Percentiles rank a stretch among this genome's conserved stretches.
Evolutionary conservation across 2,113 vertebrate genomes (phyloP).

Genomic region (Microtus ochrogaster): DNA sequence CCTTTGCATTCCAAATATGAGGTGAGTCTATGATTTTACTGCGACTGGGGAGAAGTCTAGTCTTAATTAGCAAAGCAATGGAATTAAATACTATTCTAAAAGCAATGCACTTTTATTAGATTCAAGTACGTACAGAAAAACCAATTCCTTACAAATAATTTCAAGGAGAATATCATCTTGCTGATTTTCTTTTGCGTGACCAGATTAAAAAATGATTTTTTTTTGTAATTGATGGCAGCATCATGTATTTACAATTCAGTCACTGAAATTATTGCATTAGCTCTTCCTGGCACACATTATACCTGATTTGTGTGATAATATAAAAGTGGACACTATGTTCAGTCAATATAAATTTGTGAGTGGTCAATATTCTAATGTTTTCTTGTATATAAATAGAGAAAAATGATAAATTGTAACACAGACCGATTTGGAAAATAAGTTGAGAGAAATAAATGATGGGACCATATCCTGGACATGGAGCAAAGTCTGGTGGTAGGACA

Average conservation of each 20-base stretch:
- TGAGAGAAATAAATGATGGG: not conserved
- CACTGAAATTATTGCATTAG: not conserved
- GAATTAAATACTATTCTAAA: slow-evolving; percentile 68
- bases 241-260: slow-evolving; percentile 37
- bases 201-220: slow-evolving; percentile 14
- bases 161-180: slow-evolving; percentile 27
- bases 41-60: slow-evolving; percentile 62
- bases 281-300: not conserved
- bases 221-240: not conserved
- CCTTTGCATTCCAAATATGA: slow-evolving; percentile 63
- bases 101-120: slow-evolving; percentile 55
- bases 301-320: not conserved
- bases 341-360: not conserved
- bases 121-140: slow-evolving; percentile 35
- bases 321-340: not conserved
- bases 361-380: slow-evolving; percentile 3
- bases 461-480: not conserved
- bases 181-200: slow-evolving; percentile 31
- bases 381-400: not conserved
- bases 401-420: not conserved
- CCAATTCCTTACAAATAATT: slow-evolving; percentile 14
- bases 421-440: slow-evolving; percentile 4
- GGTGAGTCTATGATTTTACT: slow-evolving; percentile 57
- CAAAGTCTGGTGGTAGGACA: not conserved
- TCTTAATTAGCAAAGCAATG: slow-evolving; percentile 70